These are phyloP conservation scores for Datnioides undecimradiatus DNA, from an alignment of 2,113 vertebrate genomes.

Conservation along the genomic window DNA sequence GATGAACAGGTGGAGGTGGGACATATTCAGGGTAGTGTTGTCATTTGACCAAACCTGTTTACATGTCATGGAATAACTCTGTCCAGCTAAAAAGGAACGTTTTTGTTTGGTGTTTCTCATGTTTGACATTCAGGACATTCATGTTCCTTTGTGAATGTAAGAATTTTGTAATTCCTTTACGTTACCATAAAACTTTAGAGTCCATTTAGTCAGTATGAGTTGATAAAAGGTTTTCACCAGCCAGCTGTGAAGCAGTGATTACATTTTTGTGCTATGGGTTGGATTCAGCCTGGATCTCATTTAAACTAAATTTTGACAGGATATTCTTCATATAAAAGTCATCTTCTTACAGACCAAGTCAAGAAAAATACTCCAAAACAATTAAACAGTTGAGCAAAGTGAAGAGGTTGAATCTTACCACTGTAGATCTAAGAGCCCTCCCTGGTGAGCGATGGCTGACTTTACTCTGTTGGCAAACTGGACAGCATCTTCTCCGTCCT, in stretches of 20 bases:
- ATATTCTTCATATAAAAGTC: not conserved
- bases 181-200: too few species aligned
- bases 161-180: not conserved
- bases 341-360: not conserved
- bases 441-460: conserved; percentile 92
- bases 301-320: not conserved
- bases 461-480: conserved; percentile 97
- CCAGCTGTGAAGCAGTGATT: not conserved
- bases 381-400: not conserved
- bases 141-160: not conserved
- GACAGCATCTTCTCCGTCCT: conserved; percentile 95
- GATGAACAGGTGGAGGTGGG: conserved; percentile 15
- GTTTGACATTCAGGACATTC: not conserved
- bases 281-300: not conserved
- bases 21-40: not conserved
- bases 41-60: not conserved
- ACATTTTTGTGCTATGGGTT: not conserved
- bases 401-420: conserved; percentile 85
- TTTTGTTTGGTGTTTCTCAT: not conserved
- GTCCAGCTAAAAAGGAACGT: not conserved
- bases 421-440: conserved; percentile 93
- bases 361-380: not conserved
- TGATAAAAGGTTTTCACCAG: not conserved
- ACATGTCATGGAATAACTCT: not conserved
- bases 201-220: too few species aligned